phyloP scores from a whole-genome alignment of 2,888 invertebrate species.

The Tachina lurida region DNA sequence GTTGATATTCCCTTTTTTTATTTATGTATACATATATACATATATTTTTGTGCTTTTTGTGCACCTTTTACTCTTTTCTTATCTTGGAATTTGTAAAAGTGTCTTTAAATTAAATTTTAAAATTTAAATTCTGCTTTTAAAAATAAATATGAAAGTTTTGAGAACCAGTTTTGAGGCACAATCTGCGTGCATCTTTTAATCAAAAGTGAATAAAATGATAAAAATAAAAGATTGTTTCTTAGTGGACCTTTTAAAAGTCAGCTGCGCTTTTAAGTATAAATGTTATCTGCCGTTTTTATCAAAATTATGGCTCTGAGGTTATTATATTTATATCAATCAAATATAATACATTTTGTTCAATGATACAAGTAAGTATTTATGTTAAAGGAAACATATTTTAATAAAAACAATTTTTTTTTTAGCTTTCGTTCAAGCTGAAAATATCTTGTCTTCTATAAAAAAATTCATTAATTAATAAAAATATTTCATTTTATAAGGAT shows the following conservation, averaged over 20 bases:
- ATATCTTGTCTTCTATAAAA: too few relatives aligned
- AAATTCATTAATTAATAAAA: too few relatives aligned
- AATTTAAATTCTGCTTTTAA: neutral
- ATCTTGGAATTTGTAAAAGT: slow-evolving; percentile 35
- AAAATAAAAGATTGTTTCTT: neutral
- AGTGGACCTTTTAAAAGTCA: neutral
- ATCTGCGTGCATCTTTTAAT: slow-evolving; percentile 22
- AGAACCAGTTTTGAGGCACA: neutral
- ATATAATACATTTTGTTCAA: too few relatives aligned
- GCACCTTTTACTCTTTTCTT: slow-evolving; percentile 29
- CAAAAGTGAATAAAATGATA: slow-evolving; percentile 14
- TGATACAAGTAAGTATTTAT: too few relatives aligned
- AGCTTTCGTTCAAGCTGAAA: too few relatives aligned
- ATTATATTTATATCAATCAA: neutral
- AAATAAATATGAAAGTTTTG: neutral
- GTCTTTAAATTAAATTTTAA: slow-evolving; percentile 20
- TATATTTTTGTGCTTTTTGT: neutral
- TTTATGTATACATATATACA: too few relatives aligned
- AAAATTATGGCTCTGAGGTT: neutral
- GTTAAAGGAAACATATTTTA: too few relatives aligned
- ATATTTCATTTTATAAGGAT: too few relatives aligned
- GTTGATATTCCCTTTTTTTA: slow-evolving; percentile 20
- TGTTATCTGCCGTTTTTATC: neutral
- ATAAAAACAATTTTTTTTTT: too few relatives aligned
- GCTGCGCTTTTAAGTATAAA: neutral